A percentile compares a stretch with the other conserved stretches of the same genome.
Evolutionary conservation across 2,797 vertebrate genomes (phyloP).

Genomic region (Ciconia nigra): DNA sequence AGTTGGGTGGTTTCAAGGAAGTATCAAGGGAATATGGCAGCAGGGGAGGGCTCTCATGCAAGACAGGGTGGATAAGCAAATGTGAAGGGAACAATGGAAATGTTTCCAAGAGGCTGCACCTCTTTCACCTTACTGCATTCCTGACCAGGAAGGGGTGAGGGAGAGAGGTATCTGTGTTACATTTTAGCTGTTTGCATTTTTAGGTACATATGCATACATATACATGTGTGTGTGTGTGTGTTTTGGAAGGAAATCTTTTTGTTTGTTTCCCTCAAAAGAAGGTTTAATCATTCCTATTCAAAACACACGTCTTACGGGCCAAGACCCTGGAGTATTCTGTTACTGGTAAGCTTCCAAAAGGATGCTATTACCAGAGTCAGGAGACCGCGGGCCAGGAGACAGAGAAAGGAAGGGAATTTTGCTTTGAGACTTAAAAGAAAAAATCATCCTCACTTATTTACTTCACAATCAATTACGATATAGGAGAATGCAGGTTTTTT

Average conservation of each 20-base stretch:
- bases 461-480: not conserved
- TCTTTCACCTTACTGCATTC: not conserved
- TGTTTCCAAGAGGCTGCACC: not conserved
- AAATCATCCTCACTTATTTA: not conserved
- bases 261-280: not conserved
- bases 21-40: slow-evolving; percentile 39
- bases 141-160: not conserved
- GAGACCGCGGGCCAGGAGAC: not conserved
- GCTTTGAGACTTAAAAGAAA: not conserved
- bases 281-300: slow-evolving; percentile 3
- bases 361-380: not conserved
- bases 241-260: not conserved
- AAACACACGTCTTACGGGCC: not conserved
- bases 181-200: not conserved
- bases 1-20: slow-evolving; percentile 60
- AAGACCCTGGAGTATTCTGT: not conserved
- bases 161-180: not conserved
- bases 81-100: not conserved
- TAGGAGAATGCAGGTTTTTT: not conserved
- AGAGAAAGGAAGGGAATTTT: not conserved
- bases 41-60: slow-evolving; percentile 30
- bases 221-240: not conserved
- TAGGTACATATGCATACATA: not conserved
- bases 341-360: slow-evolving; percentile 5
- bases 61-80: slow-evolving; percentile 17